Conservation (phyloP, 2,888 invertebrate genomes). For the Tubulanus polymorphus region DNA sequence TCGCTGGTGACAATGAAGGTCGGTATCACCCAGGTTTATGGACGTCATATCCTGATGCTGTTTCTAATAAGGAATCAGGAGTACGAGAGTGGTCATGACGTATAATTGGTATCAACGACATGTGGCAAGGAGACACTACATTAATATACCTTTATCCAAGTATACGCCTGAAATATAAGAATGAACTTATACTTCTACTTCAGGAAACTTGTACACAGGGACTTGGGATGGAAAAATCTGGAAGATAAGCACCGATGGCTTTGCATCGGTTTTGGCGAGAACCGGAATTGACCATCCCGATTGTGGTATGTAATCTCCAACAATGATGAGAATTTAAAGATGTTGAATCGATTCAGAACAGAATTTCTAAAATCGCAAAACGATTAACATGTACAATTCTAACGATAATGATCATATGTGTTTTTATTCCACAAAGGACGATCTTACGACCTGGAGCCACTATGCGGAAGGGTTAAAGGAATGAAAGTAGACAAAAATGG, state of each 20-base stretch:
- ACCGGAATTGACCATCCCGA: conserved; percentile 21
- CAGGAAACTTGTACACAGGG: conserved; percentile 33
- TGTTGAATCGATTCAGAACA: too few species aligned
- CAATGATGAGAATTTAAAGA: too few species aligned
- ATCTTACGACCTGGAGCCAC: conserved; percentile 26
- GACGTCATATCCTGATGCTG: not conserved
- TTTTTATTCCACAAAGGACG: conserved; percentile 17
- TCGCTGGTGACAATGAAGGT: conserved; percentile 29
- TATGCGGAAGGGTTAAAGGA: conserved; percentile 34
- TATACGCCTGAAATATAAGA: not conserved
- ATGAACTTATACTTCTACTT: not conserved
- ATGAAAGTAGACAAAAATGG: conserved; percentile 27
- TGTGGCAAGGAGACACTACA: too few species aligned
- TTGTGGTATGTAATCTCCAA: conserved; percentile 18
- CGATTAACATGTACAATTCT: not conserved
- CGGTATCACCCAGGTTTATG: not conserved
- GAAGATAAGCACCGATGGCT: conserved; percentile 19
- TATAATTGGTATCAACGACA: too few species aligned
- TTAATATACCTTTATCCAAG: not conserved
- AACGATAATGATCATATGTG: not conserved
- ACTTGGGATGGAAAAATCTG: conserved; percentile 29
- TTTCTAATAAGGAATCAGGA: not conserved
- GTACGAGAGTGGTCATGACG: too few species aligned
- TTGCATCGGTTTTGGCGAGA: conserved; percentile 19
- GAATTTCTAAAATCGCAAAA: too few species aligned